phyloP scores from a whole-genome alignment of 2,113 vertebrate genomes.

The Lophochroa leadbeateri region DNA sequence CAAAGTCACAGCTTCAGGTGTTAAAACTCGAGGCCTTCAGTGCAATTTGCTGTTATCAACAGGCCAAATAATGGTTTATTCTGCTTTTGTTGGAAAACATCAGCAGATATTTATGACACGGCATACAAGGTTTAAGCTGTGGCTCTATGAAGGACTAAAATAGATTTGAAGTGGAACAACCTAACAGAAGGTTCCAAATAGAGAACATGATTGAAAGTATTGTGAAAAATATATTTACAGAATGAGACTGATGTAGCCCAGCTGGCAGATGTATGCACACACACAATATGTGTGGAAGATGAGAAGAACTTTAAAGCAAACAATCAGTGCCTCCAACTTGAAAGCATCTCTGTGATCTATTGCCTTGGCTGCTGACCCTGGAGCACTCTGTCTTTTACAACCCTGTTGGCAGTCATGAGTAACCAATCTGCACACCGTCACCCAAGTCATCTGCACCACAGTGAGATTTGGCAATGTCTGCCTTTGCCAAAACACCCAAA shows the following conservation, averaged over 20 bases:
- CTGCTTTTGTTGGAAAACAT: not conserved
- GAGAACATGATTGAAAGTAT: not conserved
- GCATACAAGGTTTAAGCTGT: not conserved
- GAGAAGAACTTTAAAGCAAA: constrained; percentile 22
- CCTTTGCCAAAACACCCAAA: not conserved
- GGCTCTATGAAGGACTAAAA: not conserved
- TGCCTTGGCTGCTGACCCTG: not conserved
- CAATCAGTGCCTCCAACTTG: not conserved
- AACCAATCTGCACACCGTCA: not conserved
- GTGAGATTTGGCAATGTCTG: not conserved
- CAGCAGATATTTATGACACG: not conserved
- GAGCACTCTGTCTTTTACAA: not conserved
- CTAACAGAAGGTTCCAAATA: not conserved
- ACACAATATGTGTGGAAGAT: not conserved
- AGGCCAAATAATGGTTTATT: not conserved
- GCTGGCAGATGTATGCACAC: not conserved
- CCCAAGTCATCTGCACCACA: not conserved
- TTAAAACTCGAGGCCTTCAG: not conserved
- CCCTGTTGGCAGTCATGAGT: not conserved
- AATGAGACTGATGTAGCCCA: not conserved
- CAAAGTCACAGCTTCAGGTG: not conserved
- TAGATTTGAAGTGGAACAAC: not conserved
- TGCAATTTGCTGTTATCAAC: not conserved
- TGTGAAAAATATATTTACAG: constrained; percentile 2
- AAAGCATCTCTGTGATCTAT: not conserved